Conservation (phyloP, 2,888 invertebrate genomes). For the Macrosiphum euphorbiae region DNA sequence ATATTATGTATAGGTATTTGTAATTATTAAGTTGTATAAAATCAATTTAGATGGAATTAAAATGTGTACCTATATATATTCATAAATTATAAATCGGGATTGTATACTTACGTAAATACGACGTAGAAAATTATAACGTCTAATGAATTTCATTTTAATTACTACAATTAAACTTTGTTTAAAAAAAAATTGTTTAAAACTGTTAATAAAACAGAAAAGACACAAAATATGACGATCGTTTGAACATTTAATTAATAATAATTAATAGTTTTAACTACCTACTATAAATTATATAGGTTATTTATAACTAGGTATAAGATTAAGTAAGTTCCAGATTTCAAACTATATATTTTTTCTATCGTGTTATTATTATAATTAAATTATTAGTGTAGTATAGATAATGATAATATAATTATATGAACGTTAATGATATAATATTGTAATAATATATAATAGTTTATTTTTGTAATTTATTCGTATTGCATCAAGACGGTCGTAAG, state of each 20-base stretch:
- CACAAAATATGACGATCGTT: neutral
- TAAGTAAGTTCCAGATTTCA: neutral
- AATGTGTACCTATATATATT: conserved; percentile 14
- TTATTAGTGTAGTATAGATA: neutral
- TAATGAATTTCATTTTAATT: neutral
- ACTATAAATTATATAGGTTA: neutral
- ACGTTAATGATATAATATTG: neutral
- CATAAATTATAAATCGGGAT: conserved; percentile 22
- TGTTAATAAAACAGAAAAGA: neutral
- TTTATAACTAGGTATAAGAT: neutral
- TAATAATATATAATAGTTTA: neutral
- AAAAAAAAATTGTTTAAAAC: neutral
- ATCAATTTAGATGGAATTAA: neutral
- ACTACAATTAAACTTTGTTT: neutral
- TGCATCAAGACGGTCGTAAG: neutral
- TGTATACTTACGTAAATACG: conserved; percentile 39
- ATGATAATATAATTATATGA: neutral
- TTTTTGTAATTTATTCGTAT: neutral
- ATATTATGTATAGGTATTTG: neutral
- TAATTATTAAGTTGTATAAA: conserved; percentile 5
- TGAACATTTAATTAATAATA: neutral
- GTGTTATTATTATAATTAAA: neutral
- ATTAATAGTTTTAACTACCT: neutral
- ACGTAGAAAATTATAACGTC: neutral
- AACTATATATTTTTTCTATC: neutral